Evolutionary conservation across 2,113 vertebrate species (phyloP), one percentile per base, ranked within the genome.

Genomic region (Xiphorhynchus elegans): DNA sequence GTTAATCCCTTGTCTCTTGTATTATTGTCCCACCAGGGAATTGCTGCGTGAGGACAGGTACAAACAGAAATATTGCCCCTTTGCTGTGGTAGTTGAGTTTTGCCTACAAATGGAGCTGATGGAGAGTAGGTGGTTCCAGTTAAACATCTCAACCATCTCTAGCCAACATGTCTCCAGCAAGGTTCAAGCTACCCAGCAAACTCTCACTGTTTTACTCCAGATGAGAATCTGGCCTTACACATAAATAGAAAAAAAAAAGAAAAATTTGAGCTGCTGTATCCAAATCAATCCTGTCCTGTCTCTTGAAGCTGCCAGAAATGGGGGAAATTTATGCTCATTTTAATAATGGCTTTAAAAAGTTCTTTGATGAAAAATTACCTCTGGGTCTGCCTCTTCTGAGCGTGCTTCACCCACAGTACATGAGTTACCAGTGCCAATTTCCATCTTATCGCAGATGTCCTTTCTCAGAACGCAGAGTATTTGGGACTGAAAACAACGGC

Each of bases 401-500:
- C 26, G 0, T 66, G 58, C 66, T 95, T 97, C 78, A 85, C 93
- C 91, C 95, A 72, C n/a, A 95, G 95, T 28, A 44, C 67, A 18
- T 5, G 59, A 74, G 55, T 44, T 96, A 68, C 42, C 33, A 8
- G n/a, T 84, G 87, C 95, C 93, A 96, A 92, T 77, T 95, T 88
- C 82, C 87, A 87, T 94, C 91, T 97, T 82, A 90, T 96, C 96
- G 33, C 93, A 87, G 60, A 93, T 97, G 96, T 97, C 97, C 97
- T 97, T 96, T 97, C 83, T 81, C 95, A 97, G 94, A 96, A 95
- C 25, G 3, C 67, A 39, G 95, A 90, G 73, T 76, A 77, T 84
- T 88, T 69, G 67, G 88, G 95, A 95, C 89, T 92, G 92, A 97
- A 97, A 98, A 97, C 94, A 98, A 97, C 93, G 95, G 93, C 72